Evolutionary conservation across 2,797 vertebrate genomes (phyloP).

Genomic region (Echeneis naucrates): DNA sequence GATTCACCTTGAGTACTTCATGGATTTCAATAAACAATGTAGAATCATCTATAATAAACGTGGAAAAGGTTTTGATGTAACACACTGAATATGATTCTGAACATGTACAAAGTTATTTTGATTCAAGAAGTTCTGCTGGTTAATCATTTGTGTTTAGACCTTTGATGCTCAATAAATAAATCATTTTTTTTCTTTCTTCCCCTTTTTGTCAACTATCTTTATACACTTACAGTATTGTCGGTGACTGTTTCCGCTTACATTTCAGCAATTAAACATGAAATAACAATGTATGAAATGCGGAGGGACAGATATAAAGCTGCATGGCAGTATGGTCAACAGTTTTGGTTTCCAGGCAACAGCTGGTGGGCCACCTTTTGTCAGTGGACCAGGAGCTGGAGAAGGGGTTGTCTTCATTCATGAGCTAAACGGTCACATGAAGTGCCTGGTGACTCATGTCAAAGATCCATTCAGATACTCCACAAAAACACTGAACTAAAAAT

Average conservation of each 20-base stretch:
- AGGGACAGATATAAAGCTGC: slow-evolving; percentile 36
- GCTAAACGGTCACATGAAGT: slow-evolving; percentile 70
- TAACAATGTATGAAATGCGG: slow-evolving; percentile 20
- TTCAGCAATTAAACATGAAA: slow-evolving; percentile 5
- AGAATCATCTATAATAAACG: background rate
- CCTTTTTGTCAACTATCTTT: background rate
- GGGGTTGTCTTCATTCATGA: slow-evolving; percentile 66
- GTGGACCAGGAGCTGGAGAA: slow-evolving; percentile 23
- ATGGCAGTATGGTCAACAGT: slow-evolving; percentile 62
- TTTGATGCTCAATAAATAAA: background rate
- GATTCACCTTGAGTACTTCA: background rate
- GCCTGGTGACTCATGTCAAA: slow-evolving; percentile 64
- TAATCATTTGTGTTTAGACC: background rate
- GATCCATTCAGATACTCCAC: slow-evolving; percentile 18
- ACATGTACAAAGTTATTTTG: background rate
- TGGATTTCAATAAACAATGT: background rate
- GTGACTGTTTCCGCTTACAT: background rate
- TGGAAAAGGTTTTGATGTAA: background rate
- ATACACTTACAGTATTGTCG: background rate
- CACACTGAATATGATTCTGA: background rate
- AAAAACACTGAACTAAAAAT: slow-evolving; percentile 14
- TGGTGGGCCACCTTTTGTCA: slow-evolving; percentile 64
- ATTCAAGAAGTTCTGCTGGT: background rate
- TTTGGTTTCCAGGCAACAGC: slow-evolving; percentile 75
- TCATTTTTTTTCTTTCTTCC: background rate